Conservation (phyloP, 1,140 invertebrate species). For the Orchesella cincta region DNA sequence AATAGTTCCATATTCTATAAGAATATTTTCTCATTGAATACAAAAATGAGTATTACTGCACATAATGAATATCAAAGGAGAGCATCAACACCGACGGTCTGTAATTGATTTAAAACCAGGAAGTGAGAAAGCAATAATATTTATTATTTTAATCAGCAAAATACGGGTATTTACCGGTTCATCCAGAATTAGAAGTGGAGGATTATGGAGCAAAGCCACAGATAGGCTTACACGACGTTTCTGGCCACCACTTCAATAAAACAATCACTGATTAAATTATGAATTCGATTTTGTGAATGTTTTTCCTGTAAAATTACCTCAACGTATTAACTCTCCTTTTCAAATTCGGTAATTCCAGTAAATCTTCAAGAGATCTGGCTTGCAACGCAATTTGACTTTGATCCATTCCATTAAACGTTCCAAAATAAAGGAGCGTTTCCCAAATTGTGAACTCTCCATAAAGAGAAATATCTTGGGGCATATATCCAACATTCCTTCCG, state of each 20-base stretch:
- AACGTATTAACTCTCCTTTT: neutral
- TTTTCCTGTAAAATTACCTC: no score
- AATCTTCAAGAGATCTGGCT: neutral
- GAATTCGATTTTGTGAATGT: neutral
- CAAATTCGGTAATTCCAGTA: neutral
- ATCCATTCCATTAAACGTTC: neutral
- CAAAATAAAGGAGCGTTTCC: constrained; percentile 11
- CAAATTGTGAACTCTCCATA: neutral
- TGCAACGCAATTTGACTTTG: neutral
- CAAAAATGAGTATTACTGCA: neutral
- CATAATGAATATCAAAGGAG: neutral
- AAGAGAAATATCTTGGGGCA: constrained; percentile 56
- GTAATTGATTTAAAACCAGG: neutral
- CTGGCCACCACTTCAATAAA: neutral
- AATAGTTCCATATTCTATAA: neutral
- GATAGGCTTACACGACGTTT: neutral
- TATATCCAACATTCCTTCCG: constrained; percentile 72
- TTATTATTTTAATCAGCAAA: neutral
- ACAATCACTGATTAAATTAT: neutral
- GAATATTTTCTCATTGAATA: neutral
- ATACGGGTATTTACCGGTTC: neutral
- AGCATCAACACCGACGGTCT: constrained; percentile 4
- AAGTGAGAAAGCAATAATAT: neutral
- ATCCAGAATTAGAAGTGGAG: neutral
- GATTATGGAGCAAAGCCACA: neutral